Evolutionary conservation across 2,888 invertebrate genomes (phyloP).

Genomic region (Oscheius sp.): DNA sequence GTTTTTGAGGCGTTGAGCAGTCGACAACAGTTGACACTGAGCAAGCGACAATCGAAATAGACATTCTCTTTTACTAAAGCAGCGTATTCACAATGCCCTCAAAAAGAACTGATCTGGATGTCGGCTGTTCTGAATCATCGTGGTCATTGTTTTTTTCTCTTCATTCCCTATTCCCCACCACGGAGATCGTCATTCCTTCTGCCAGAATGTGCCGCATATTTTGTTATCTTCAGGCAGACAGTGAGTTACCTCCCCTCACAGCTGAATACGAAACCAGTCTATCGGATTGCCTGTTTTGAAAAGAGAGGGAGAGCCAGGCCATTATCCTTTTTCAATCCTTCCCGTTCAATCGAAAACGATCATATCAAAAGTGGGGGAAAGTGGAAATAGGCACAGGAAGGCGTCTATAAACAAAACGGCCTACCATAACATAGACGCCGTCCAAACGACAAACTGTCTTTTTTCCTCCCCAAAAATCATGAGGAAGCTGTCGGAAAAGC

Average conservation of each 20-base stretch:
- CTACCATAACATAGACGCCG: constrained; percentile 21
- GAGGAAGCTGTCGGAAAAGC: constrained; percentile 32
- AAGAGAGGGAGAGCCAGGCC: neutral
- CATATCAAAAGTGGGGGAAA: constrained; percentile 6
- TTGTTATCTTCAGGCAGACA: neutral
- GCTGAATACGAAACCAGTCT: too few relatives aligned
- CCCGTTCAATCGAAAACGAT: neutral
- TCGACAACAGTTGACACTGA: too few relatives aligned
- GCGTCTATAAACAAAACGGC: constrained; percentile 15
- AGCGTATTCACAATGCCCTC: too few relatives aligned
- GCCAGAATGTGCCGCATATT: neutral
- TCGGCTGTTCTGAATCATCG: neutral
- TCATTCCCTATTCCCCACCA: neutral
- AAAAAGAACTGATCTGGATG: too few relatives aligned
- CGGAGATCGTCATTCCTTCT: too few relatives aligned
- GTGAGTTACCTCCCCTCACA: neutral
- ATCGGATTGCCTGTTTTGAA: neutral
- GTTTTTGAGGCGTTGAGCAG: too few relatives aligned
- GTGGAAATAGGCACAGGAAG: neutral
- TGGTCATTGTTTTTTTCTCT: neutral
- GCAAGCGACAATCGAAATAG: too few relatives aligned
- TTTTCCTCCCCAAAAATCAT: constrained; percentile 1
- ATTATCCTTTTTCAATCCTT: constrained; percentile 1
- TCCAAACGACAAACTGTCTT: neutral
- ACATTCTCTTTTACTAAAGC: too few relatives aligned